A percentile compares a stretch with the other conserved stretches of the same genome.
Conservation (phyloP, 2,797 vertebrate genomes). For the Acipenser oxyrinchus region DNA sequence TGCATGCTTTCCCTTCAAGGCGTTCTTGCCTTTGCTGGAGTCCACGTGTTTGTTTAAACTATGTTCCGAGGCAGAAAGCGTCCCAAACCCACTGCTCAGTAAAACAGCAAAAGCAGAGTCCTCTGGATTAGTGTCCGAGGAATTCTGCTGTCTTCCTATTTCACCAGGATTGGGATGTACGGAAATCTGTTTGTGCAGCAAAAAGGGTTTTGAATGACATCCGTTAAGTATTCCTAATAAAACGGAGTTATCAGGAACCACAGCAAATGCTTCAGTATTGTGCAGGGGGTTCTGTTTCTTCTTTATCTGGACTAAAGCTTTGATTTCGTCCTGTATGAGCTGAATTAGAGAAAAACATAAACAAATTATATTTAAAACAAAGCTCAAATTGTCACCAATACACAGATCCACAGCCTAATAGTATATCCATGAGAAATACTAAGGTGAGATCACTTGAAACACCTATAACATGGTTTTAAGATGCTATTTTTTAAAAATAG, state of each 20-base stretch:
- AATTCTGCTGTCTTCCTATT: conserved; percentile 32
- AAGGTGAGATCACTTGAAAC: background rate
- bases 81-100: conserved; percentile 78
- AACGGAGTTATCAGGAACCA: conserved; percentile 23
- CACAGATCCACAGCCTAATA: background rate
- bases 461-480: too few relatives aligned
- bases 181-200: conserved; percentile 38
- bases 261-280: conserved; percentile 28
- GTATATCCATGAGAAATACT: background rate
- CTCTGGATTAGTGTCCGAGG: conserved; percentile 26
- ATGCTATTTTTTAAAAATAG: background rate
- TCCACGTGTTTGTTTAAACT: conserved; percentile 29
- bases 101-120: conserved; percentile 51
- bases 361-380: too few relatives aligned
- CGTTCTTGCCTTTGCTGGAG: background rate
- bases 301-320: conserved; percentile 75
- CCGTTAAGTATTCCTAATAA: conserved; percentile 42
- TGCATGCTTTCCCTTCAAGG: conserved; percentile 11
- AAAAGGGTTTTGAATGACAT: conserved; percentile 43
- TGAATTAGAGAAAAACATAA: conserved; percentile 37
- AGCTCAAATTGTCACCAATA: background rate
- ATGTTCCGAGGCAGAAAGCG: conserved; percentile 61
- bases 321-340: conserved; percentile 92
- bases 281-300: conserved; percentile 47
- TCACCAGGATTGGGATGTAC: conserved; percentile 34